phyloP scores from a whole-genome alignment of 2,888 invertebrate genomes.

The Microplitis deprimator region DNA sequence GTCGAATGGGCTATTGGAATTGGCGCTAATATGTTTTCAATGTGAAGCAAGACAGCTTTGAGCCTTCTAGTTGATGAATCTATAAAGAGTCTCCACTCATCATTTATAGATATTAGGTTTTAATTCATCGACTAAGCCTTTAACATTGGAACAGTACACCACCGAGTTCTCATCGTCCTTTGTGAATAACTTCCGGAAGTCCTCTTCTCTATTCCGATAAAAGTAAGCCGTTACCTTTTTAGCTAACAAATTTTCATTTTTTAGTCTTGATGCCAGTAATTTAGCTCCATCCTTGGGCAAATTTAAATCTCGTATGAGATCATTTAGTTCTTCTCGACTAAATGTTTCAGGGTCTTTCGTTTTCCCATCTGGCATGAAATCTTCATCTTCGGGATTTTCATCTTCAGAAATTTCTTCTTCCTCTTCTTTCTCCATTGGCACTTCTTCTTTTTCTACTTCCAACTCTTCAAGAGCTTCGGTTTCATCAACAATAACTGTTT shows the following conservation, averaged over 20 bases:
- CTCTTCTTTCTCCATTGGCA: constrained; percentile 21
- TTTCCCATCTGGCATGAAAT: constrained; percentile 17
- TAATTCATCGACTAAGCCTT: constrained; percentile 36
- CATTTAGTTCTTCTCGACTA: constrained; percentile 7
- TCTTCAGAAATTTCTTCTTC: constrained; percentile 17
- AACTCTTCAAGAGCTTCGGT: constrained; percentile 19
- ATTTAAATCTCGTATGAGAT: background rate
- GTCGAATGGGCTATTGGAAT: constrained; percentile 39
- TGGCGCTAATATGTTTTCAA: constrained; percentile 55
- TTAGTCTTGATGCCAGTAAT: constrained; percentile 30
- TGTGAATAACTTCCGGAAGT: constrained; percentile 42
- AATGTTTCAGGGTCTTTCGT: constrained; percentile 20
- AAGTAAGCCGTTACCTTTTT: constrained; percentile 25
- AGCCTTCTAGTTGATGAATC: constrained; percentile 53
- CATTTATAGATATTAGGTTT: constrained; percentile 39
- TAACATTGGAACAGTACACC: constrained; percentile 22
- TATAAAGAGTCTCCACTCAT: constrained; percentile 54
- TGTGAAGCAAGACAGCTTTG: constrained; percentile 54
- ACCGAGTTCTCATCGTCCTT: constrained; percentile 23
- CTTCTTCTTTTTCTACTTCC: constrained; percentile 19
- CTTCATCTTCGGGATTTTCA: constrained; percentile 10
- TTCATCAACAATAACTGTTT: constrained; percentile 21
- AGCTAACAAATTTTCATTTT: constrained; percentile 32
- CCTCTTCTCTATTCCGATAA: constrained; percentile 34
- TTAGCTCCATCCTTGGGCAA: constrained; percentile 21